These are phyloP conservation scores for Drosophila histrio DNA, from an alignment of 2,888 invertebrate species.

Conservation along the genomic window DNA sequence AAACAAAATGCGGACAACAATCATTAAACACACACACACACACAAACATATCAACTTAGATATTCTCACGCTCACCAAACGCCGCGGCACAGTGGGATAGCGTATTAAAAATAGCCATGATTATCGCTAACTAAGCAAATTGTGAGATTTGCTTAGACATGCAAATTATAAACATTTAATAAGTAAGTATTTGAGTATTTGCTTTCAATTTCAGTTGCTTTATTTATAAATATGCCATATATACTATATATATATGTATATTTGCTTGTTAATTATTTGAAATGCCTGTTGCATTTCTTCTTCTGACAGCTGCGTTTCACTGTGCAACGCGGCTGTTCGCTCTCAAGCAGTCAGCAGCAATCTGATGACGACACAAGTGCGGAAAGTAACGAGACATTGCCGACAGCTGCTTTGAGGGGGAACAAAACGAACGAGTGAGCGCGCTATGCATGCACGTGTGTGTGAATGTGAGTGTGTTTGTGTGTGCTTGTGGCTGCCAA, in stretches of 20 bases:
- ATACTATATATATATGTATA: not conserved
- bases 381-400: constrained; percentile 74
- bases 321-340: constrained; percentile 35
- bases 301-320: constrained; percentile 24
- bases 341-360: constrained; percentile 55
- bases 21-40: constrained; percentile 18
- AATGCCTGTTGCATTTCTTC: constrained; percentile 50
- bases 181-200: not conserved
- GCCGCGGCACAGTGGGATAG: constrained; percentile 26
- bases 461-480: constrained; percentile 7
- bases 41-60: constrained; percentile 5
- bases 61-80: constrained; percentile 45
- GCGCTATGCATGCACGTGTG: constrained; percentile 10
- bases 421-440: constrained; percentile 59
- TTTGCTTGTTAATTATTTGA: not conserved
- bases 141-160: not conserved
- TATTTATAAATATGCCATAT: not conserved
- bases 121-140: not conserved
- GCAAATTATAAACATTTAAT: not conserved
- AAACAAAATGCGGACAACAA: constrained; percentile 38
- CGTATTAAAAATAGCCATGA: not conserved
- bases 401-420: constrained; percentile 60
- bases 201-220: not conserved
- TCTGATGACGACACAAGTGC: constrained; percentile 77
- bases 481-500: constrained; percentile 49